Conservation (phyloP, 1,140 invertebrate species). For the Anoplophora glabripennis region DNA sequence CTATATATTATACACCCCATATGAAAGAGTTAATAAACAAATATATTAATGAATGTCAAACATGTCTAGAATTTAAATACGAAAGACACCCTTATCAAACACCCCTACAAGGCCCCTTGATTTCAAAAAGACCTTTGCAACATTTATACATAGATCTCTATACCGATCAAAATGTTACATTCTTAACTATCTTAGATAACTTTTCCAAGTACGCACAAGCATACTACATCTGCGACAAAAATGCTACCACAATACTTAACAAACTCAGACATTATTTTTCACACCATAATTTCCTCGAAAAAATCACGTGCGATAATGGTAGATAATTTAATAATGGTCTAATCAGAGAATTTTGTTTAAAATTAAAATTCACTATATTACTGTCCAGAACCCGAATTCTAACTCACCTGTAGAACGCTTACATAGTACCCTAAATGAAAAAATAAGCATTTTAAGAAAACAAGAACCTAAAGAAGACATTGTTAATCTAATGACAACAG, state of each 20-base stretch:
- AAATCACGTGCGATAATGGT: conserved; percentile 32
- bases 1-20: conserved; percentile 27
- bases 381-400: conserved; percentile 24
- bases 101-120: conserved; percentile 18
- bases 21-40: conserved; percentile 23
- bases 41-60: conserved; percentile 27
- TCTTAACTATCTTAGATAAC: conserved; percentile 35
- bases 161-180: conserved; percentile 19
- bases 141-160: conserved; percentile 34
- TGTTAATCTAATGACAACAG: conserved; percentile 22
- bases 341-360: conserved; percentile 33
- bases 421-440: conserved; percentile 35
- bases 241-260: conserved; percentile 24
- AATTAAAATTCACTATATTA: conserved; percentile 29
- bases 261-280: conserved; percentile 31
- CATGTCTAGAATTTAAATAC: conserved; percentile 25
- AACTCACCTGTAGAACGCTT: conserved; percentile 32
- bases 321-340: conserved; percentile 29
- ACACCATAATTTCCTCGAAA: conserved; percentile 28
- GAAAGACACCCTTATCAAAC: conserved; percentile 28
- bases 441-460: conserved; percentile 24
- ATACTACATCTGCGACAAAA: conserved; percentile 20
- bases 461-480: conserved; percentile 17
- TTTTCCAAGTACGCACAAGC: conserved; percentile 37
- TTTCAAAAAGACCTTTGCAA: conserved; percentile 28